Base-by-base conservation (phyloP, 2,888 invertebrate genomes). In the Mellilla xanthometata region DNA sequence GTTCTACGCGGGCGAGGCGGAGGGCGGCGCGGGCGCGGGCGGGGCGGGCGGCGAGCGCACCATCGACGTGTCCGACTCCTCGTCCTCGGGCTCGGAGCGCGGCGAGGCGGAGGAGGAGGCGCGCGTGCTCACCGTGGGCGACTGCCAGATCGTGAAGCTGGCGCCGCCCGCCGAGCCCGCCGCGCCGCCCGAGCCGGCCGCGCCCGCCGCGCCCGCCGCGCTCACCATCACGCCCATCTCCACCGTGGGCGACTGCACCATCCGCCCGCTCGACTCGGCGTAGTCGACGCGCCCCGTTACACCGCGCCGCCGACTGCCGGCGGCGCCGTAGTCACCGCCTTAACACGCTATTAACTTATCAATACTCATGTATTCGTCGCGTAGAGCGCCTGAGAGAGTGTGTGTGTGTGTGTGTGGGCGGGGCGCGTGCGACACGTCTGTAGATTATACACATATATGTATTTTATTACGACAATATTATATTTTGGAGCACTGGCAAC, bases 71-170 rank as follows among this genome's bases (percentile, higher is more conserved):
- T 86, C 84, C 0, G 84, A 85, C 60, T 80, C 85, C 0, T 82
- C 82, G 0, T 72, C 81, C 0, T 85, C 85, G 36, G 87, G 86
- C 26, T 87, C 87, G 43, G 69, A 72, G 0, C 64, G 79, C 15
- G 69, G 73, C 2, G 86, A 85, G 5, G 66, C 15, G 15, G 4
- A 19, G 15, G 15, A 19, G 15, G 1, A 19, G 86, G 86, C n/a
- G 78, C 86, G 1, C 86, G 83, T 88, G 33, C 83, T 90, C 84
- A 90, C 87, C n/a, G 88, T 89, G 1, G 90, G 90, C 3, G 90
- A 90, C 69, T 89, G 90, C 53, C 90, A 90, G 68, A 90, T 89
- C 32, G 86, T 89, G 22, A 90, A 89, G 48, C 77, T 89, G 2
- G 86, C 87, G 9, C 72, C 82, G 4, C 69, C 56, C 12, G 67